These are phyloP conservation scores for Aphis gossypii DNA, from an alignment of 1,140 invertebrate genomes.

Conservation along the genomic window DNA sequence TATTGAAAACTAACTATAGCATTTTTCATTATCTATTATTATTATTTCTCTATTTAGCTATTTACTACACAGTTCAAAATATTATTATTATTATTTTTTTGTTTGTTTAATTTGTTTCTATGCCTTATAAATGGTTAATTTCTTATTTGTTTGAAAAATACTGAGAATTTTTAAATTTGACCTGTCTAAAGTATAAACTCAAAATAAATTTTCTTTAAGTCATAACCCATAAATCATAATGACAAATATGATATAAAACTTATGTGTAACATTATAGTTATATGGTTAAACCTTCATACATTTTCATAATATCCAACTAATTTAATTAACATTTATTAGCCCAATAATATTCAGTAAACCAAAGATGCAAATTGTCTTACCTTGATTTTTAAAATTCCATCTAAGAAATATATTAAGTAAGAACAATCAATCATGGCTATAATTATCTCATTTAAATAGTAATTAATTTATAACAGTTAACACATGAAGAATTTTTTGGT, in stretches of 20 bases:
- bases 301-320: not conserved
- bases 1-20: too few species aligned
- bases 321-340: not conserved
- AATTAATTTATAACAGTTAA: not conserved
- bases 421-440: not conserved
- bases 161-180: too few species aligned
- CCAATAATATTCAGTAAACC: not conserved
- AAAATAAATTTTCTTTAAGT: too few species aligned
- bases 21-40: too few species aligned
- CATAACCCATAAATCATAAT: not conserved
- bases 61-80: too few species aligned
- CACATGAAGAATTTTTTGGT: not conserved
- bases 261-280: not conserved
- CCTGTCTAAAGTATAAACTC: too few species aligned
- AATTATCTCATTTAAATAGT: not conserved
- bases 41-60: too few species aligned
- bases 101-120: too few species aligned
- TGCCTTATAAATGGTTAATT: too few species aligned
- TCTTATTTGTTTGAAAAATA: too few species aligned
- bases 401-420: not conserved
- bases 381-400: slow-evolving; percentile 22
- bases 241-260: not conserved
- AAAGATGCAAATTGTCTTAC: slow-evolving; percentile 37
- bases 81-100: too few species aligned
- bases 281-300: not conserved